Base-by-base conservation (phyloP, 2,888 invertebrate species). In the Parnassius orleans region DNA sequence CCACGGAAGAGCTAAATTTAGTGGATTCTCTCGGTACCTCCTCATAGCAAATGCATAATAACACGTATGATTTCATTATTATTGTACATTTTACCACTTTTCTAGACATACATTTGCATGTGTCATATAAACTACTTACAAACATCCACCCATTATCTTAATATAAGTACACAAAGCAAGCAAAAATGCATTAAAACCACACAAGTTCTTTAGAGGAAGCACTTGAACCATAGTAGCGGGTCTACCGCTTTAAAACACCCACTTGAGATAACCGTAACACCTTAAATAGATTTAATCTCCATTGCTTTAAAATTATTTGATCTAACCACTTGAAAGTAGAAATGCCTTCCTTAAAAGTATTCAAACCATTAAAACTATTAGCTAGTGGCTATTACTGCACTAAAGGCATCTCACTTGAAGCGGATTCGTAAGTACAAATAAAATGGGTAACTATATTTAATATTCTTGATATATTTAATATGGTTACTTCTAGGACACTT, bases 191-290 rank as follows among this genome's bases (percentile, higher is more conserved):
- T 53, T 54, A 51, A 47, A 46, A 63, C 62, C 62, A 50, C 58
- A 63, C 53, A 14, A 62, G 41, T 55, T 60, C 74, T 78, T 73
- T 72, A 80, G 86, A 83, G 87, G 87, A 88, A 87, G 76, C 78
- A 72, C 83, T 87, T 75, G 78, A 82, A 73, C 70, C 69, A 75
- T 71, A 60, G 65, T 63, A 60, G 56, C 63, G 52, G 61, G 64
- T 52, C 62, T 57, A 65, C 63, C 65, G 63, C 69, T 69, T 68
- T 66, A 71, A 69, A 68, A 68, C 62, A 69, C 72, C 77, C 82
- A 81, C 87, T 89, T 64, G 83, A 90, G 87, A 88, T 89, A 80
- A 81, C 72, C 77, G 70, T 77, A 79, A 85, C 87, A 86, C 88
- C 87, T 88, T 81, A 84, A 88, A 88, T 83, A 86, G 84, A 82